These are phyloP conservation scores for Vollenhovia emeryi DNA, from an alignment of 1,140 invertebrate species.

Conservation along the genomic window DNA sequence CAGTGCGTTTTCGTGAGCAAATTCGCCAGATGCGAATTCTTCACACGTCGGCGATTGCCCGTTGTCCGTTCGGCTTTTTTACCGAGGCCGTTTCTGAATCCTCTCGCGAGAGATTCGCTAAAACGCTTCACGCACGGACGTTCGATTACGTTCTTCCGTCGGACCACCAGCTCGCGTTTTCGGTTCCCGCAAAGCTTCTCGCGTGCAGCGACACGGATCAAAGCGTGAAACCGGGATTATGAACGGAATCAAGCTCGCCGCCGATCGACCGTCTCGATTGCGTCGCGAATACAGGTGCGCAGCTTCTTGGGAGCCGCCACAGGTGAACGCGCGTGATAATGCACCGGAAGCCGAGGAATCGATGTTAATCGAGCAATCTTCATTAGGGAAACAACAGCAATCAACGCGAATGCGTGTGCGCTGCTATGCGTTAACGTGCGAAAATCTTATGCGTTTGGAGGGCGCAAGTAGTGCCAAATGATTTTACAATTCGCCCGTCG, in stretches of 20 bases:
- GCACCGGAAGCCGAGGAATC: conserved; percentile 36
- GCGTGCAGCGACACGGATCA: conserved; percentile 56
- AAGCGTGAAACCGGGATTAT: conserved; percentile 53
- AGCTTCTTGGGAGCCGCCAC: conserved; percentile 33
- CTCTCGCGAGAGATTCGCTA: conserved; percentile 6
- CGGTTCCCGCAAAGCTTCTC: conserved; percentile 25
- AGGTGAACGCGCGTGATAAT: conserved; percentile 51
- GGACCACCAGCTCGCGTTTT: conserved; percentile 28
- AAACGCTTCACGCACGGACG: conserved; percentile 38
- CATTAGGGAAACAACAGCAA: conserved; percentile 40
- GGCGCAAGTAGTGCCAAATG: neutral
- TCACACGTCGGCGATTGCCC: neutral
- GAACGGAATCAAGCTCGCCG: conserved; percentile 24
- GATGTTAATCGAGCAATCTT: conserved; percentile 16
- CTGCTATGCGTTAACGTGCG: conserved; percentile 6
- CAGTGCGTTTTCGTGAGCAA: neutral
- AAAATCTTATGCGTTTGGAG: neutral
- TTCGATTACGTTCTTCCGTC: conserved; percentile 48
- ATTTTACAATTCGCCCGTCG: neutral
- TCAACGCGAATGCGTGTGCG: neutral
- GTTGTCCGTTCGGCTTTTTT: neutral
- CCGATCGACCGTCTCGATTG: conserved; percentile 5
- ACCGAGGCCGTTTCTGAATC: neutral
- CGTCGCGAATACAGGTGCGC: conserved; percentile 28
- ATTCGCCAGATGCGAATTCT: conserved; percentile 18